phyloP scores from a whole-genome alignment of 2,797 vertebrate species.

The Anguilla pacifica region DNA sequence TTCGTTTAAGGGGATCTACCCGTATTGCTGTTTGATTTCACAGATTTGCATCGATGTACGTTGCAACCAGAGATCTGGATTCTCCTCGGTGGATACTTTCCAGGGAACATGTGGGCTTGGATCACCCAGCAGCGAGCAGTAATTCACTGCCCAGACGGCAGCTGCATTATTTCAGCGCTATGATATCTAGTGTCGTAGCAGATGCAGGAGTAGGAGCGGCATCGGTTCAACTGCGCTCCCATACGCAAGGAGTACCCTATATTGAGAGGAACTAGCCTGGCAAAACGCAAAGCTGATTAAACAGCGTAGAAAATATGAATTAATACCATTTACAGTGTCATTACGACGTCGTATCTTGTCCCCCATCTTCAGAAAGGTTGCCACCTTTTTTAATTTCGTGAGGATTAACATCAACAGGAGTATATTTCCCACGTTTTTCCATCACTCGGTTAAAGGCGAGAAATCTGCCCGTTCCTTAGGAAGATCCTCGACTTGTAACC shows the following conservation, averaged over 20 bases:
- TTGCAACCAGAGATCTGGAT: not conserved
- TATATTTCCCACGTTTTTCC: not conserved
- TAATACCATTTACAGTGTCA: not conserved
- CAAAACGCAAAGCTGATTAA: conserved; percentile 6
- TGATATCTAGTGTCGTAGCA: conserved; percentile 9
- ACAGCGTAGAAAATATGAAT: not conserved
- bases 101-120: conserved; percentile 19
- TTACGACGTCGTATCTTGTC: not conserved
- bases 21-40: conserved; percentile 12
- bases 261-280: not conserved
- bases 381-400: conserved; percentile 1
- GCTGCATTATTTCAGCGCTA: conserved; percentile 33
- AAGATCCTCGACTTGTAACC: conserved; percentile 19
- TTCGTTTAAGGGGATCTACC: not conserved
- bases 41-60: not conserved
- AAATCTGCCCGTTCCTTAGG: not conserved
- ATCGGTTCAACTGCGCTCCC: not conserved
- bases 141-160: conserved; percentile 22
- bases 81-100: conserved; percentile 20
- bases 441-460: conserved; percentile 8
- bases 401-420: conserved; percentile 11
- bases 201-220: conserved; percentile 12
- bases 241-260: not conserved
- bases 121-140: conserved; percentile 18
- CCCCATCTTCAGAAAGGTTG: not conserved